phyloP scores from a whole-genome alignment of 2,797 vertebrate species.

The Epinephelus awoara region DNA sequence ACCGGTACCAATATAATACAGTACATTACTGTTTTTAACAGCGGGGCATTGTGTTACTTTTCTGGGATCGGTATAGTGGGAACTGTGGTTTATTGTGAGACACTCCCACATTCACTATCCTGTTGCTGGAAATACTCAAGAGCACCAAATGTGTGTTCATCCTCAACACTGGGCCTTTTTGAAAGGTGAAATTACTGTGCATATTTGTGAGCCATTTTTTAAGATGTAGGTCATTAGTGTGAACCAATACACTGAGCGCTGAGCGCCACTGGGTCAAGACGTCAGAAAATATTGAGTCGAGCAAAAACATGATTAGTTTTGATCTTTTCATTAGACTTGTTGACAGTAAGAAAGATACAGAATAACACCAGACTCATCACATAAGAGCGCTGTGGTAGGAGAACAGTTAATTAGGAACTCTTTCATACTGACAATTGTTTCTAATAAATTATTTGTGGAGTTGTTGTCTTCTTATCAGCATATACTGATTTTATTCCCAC shows the following conservation, averaged over 20 bases:
- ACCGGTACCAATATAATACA: too few relatives aligned
- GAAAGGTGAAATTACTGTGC: not conserved
- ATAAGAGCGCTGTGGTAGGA: not conserved
- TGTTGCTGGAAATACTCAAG: not conserved
- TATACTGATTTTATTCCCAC: not conserved
- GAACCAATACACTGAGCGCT: not conserved
- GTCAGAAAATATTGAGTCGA: not conserved
- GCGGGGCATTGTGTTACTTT: too few relatives aligned
- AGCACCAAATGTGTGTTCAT: too few relatives aligned
- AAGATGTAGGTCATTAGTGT: not conserved
- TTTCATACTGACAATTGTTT: not conserved
- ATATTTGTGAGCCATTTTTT: not conserved
- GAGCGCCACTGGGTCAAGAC: not conserved
- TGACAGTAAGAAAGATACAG: not conserved
- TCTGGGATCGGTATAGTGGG: too few relatives aligned
- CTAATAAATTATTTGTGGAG: too few relatives aligned
- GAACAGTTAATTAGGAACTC: not conserved
- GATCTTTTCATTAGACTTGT: conserved; percentile 2
- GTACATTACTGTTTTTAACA: too few relatives aligned
- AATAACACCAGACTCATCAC: not conserved
- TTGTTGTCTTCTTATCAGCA: too few relatives aligned
- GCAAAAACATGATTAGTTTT: not conserved
- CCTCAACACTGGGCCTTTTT: not conserved
- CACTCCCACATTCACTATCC: not conserved
- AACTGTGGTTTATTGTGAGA: not conserved